phyloP scores from a whole-genome alignment of 2,888 invertebrate species.

The Lordiphosa andalusiaca region DNA sequence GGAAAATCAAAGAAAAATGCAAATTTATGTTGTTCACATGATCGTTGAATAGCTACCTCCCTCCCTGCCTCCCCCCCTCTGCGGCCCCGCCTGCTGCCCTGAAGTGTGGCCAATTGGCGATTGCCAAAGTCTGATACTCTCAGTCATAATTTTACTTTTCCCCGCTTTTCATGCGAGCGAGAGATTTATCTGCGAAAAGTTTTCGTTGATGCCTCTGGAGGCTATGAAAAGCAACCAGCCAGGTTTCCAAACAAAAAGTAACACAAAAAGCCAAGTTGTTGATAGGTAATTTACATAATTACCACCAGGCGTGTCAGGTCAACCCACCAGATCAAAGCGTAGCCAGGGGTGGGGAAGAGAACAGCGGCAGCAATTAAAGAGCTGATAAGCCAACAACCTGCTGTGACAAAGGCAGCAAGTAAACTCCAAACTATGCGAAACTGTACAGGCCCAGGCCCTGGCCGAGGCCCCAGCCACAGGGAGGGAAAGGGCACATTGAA shows the following conservation, averaged over 20 bases:
- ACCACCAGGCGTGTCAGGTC: slow-evolving; percentile 51
- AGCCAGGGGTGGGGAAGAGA: neutral
- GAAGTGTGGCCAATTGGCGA: slow-evolving; percentile 36
- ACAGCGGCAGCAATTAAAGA: neutral
- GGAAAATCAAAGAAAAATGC: slow-evolving; percentile 2
- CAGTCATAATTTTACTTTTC: slow-evolving; percentile 40
- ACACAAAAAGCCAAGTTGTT: slow-evolving; percentile 31
- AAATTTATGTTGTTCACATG: slow-evolving; percentile 7
- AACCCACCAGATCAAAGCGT: neutral
- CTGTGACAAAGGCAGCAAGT: slow-evolving; percentile 16
- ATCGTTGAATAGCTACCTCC: neutral
- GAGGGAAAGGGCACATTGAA: slow-evolving; percentile 48
- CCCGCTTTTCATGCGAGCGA: slow-evolving; percentile 34
- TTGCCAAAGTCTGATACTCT: slow-evolving; percentile 36
- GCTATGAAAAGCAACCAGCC: slow-evolving; percentile 43
- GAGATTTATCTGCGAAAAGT: slow-evolving; percentile 47
- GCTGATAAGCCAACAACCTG: slow-evolving; percentile 24
- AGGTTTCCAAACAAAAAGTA: slow-evolving; percentile 32
- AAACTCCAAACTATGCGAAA: slow-evolving; percentile 50
- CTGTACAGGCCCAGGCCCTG: slow-evolving; percentile 20
- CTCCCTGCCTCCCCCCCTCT: too few relatives aligned
- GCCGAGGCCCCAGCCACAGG: neutral
- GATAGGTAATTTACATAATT: slow-evolving; percentile 66
- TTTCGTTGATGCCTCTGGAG: slow-evolving; percentile 39
- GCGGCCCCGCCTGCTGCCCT: slow-evolving; percentile 4